phyloP scores from a whole-genome alignment of 2,888 invertebrate genomes.

The Thyatira batis region DNA sequence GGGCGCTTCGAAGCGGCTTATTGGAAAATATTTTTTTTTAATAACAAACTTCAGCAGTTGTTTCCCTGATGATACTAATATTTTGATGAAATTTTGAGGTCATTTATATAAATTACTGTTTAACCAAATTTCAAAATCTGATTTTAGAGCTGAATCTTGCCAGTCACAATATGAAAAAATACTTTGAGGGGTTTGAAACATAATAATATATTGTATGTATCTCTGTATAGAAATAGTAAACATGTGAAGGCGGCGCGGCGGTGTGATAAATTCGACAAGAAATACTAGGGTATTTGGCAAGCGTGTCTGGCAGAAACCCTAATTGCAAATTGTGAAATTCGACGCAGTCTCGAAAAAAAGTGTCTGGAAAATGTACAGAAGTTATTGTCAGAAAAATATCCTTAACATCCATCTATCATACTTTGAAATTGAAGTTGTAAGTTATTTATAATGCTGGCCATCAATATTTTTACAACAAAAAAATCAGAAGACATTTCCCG shows the following conservation, averaged over 20 bases:
- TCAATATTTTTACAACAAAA: no score
- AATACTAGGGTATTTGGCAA: background rate
- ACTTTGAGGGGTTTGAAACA: no score
- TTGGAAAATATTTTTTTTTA: background rate
- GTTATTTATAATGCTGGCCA: background rate
- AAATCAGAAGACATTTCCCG: background rate
- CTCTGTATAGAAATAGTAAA: background rate
- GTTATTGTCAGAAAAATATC: background rate
- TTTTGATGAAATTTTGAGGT: background rate
- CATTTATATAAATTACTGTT: background rate
- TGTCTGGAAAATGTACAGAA: background rate
- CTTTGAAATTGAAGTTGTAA: background rate
- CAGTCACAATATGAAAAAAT: no score
- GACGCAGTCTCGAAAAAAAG: background rate
- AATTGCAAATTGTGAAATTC: background rate
- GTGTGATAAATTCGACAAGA: background rate
- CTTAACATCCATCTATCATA: no score
- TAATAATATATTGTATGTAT: no score
- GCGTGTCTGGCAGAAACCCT: background rate
- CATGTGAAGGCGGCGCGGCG: background rate
- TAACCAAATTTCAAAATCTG: no score
- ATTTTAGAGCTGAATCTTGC: no score
- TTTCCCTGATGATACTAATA: background rate
- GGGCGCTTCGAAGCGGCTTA: conserved; percentile 6
- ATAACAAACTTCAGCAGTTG: background rate